Conservation (phyloP, 2,888 invertebrate species). For the Mactromeris polynyma region DNA sequence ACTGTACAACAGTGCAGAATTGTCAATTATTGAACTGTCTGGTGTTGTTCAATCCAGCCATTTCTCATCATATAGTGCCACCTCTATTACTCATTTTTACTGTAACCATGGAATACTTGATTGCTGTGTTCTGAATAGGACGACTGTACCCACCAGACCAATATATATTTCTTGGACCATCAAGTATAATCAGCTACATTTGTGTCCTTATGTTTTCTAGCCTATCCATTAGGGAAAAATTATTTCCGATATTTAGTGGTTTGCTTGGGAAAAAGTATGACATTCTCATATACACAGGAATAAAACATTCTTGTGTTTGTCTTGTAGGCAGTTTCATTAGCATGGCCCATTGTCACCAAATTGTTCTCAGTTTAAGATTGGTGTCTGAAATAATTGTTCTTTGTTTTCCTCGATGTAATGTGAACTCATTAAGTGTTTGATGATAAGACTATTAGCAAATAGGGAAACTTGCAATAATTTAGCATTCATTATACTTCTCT, state of each 20-base stretch:
- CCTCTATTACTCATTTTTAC: too few relatives aligned
- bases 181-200: not conserved
- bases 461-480: not conserved
- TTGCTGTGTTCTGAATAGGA: not conserved
- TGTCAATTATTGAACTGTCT: not conserved
- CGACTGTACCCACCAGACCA: not conserved
- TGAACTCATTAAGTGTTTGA: not conserved
- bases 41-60: not conserved
- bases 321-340: not conserved
- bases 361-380: too few relatives aligned
- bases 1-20: not conserved
- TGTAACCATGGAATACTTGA: not conserved
- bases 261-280: not conserved
- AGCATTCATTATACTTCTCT: not conserved
- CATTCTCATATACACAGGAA: not conserved
- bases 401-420: not conserved
- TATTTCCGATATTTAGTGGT: not conserved
- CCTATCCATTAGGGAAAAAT: not conserved
- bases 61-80: not conserved
- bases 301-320: not conserved
- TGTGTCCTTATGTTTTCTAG: not conserved
- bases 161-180: not conserved
- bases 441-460: not conserved
- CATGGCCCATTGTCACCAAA: not conserved
- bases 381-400: not conserved